Conservation (phyloP, 2,888 invertebrate genomes). For the Amiota mariae region DNA sequence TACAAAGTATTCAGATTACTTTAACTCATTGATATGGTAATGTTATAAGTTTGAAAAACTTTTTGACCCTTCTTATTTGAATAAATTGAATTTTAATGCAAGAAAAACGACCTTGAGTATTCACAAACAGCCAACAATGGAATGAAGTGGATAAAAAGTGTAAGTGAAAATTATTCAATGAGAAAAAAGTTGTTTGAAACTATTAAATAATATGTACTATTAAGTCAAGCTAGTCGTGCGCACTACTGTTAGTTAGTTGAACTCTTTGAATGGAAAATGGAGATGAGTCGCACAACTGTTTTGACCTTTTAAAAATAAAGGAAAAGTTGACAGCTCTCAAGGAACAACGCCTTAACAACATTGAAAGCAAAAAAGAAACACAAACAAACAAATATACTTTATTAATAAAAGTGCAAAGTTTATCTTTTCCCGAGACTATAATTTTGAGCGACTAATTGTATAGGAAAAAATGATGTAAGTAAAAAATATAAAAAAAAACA, state of each 20-base stretch:
- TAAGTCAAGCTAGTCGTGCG: background rate
- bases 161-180: background rate
- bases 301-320: slow-evolving; percentile 8
- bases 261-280: no score
- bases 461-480: background rate
- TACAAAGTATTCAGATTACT: background rate
- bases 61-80: background rate
- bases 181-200: background rate
- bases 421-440: slow-evolving; percentile 14
- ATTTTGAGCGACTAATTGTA: slow-evolving; percentile 14
- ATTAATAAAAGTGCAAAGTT: slow-evolving; percentile 19
- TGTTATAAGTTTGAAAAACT: background rate
- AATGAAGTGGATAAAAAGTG: no score
- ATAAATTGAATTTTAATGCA: background rate
- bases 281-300: no score
- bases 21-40: slow-evolving; percentile 1
- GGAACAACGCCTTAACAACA: background rate
- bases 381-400: background rate
- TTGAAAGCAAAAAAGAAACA: slow-evolving; percentile 8
- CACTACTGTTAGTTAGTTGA: no score
- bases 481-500: background rate
- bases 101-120: slow-evolving; percentile 5
- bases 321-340: background rate
- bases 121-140: background rate
- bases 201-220: slow-evolving; percentile 18